Evolutionary conservation across 2,113 vertebrate species (phyloP), one percentile per base, ranked within the genome.

Genomic region (Myodes glareolus): DNA sequence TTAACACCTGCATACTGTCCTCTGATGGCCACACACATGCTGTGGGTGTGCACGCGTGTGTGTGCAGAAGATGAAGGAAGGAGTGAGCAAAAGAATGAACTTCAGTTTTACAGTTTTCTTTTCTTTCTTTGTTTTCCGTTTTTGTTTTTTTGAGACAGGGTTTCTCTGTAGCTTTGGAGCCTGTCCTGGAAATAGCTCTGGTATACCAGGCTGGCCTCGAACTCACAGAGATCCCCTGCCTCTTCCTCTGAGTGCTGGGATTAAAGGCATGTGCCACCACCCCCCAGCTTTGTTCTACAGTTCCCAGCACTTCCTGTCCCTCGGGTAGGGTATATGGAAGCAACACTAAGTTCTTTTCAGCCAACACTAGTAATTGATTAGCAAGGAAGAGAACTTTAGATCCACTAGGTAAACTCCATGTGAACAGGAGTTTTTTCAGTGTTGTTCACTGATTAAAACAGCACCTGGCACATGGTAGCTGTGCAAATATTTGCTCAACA

Each of bases 401-500:
- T 25, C 25, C 39, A n/a, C 33, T 25, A 58, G 75, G 65, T 73
- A 58, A 81, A 76, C 23, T 81, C 67, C 31, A 55, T n/a, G 55
- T 21, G 16, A 75, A 23, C 47, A 96, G 88, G 75, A 65, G 87
- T 50, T 68, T 68, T 76, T 6, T 88, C 58, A 84, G 12, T 52
- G 61, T 84, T 76, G 67, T 88, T 72, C 61, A 89, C 50, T 63
- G 29, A 94, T 77, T 76, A 63, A 86, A 96, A 81, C 45, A 61
- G 77, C 17, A 63, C 45, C 86, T 80, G n/a, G 63, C 52, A 90
- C 70, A 52, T 3, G 7, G 68, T 61, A 82, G 68, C 42, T 36
- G 39, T n/a, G 31, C 52, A 92, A 90, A 95, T 90, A 90, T 92
- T 78, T 81, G 73, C 55, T 73, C 10, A 89, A 92, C 5, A 47